phyloP scores from a whole-genome alignment of 2,113 vertebrate species.

The Suricata suricatta region DNA sequence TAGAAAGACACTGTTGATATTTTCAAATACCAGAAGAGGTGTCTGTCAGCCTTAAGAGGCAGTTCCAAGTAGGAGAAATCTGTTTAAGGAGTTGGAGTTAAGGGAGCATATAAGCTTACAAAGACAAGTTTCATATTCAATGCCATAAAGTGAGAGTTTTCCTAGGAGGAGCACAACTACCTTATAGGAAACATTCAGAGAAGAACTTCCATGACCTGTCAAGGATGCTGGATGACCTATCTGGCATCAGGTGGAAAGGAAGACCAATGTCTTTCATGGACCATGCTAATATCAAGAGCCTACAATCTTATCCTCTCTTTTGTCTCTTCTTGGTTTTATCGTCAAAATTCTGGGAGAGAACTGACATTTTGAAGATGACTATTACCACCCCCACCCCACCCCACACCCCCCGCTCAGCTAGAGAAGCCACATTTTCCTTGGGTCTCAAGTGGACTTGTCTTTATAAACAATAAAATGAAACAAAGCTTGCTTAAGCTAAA shows the following conservation, averaged over 20 bases:
- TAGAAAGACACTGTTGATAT: background rate
- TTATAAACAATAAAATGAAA: constrained; percentile 4
- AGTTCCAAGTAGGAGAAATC: background rate
- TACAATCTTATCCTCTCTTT: background rate
- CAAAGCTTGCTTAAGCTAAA: background rate
- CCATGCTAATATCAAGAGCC: background rate
- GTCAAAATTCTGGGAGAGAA: background rate
- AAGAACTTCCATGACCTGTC: background rate
- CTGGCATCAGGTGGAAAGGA: background rate
- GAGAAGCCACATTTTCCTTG: background rate
- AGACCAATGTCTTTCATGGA: background rate
- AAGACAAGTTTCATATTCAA: background rate
- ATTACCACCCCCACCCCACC: background rate
- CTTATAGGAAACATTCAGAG: background rate
- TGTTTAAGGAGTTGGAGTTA: background rate
- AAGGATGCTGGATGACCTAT: background rate
- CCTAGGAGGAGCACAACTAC: background rate
- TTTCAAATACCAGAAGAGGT: background rate
- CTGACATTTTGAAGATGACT: background rate
- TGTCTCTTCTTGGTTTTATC: background rate
- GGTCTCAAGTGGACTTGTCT: background rate
- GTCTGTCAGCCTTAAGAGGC: background rate
- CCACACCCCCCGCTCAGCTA: background rate
- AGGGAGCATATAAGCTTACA: background rate
- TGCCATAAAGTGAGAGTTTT: background rate